phyloP scores from a whole-genome alignment of 1,140 invertebrate species.

The Drosophila repletoides region DNA sequence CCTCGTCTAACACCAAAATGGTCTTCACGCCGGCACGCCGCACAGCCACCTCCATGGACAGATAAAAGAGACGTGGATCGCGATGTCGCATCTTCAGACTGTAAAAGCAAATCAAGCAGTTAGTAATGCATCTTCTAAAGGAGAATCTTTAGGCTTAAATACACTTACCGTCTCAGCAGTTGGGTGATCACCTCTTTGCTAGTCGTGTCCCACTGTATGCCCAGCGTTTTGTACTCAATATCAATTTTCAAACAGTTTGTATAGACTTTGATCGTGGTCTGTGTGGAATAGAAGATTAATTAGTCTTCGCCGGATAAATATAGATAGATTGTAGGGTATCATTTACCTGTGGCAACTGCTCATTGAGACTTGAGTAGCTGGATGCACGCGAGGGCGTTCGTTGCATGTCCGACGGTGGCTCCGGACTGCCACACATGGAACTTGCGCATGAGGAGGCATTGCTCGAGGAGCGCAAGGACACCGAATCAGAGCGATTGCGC shows the following conservation, averaged over 20 bases:
- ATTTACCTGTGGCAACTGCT: conserved; percentile 83
- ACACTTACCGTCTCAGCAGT: conserved; percentile 89
- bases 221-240: conserved; percentile 96
- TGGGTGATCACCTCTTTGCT: conserved; percentile 92
- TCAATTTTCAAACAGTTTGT: conserved; percentile 93
- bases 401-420: conserved; percentile 83
- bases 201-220: conserved; percentile 92
- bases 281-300: conserved; percentile 74
- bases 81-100: conserved; percentile 91
- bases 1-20: conserved; percentile 92
- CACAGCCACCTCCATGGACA: conserved; percentile 96
- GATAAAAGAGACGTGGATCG: conserved; percentile 95
- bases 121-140: too few species aligned
- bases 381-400: conserved; percentile 83
- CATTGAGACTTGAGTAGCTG: conserved; percentile 85
- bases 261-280: conserved; percentile 96
- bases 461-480: conserved; percentile 90
- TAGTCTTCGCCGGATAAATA: too few species aligned
- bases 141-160: too few species aligned
- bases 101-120: not conserved
- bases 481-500: conserved; percentile 90
- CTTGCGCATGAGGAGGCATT: conserved; percentile 85
- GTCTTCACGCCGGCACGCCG: conserved; percentile 90
- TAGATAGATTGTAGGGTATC: not conserved
- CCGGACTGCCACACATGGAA: conserved; percentile 83